Base-by-base conservation (phyloP, 2,797 vertebrate genomes). In the Bovichtus diacanthus region DNA sequence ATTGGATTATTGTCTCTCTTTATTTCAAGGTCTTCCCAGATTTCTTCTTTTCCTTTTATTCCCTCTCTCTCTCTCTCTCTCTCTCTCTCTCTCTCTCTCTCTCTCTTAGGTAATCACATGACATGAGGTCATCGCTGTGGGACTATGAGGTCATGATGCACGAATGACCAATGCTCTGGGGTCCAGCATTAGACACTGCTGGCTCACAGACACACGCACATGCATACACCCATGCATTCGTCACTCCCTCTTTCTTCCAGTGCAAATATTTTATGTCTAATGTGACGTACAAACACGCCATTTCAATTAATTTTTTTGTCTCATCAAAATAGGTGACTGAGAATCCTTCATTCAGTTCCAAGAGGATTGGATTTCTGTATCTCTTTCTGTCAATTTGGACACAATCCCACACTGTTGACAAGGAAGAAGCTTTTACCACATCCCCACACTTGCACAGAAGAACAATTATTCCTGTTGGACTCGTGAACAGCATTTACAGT, bases 121-220 rank as follows among this genome's bases (percentile, higher is more conserved):
- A 84, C 77, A 88, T 92, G 90, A 92, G 76, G 83, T 91, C 85
- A 90, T 86, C n/a, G 50, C 62, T 61, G 25, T 73, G 83, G 81
- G 84, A 88, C 58, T 9, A 54, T 90, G 87, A 89, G 71, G 80
- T 93, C 89, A 88, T 81, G 55, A 69, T 19, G 69, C 73, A 85
- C 59, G 5, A 76, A 73, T 56, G 50, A 61, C 63, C 75, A 67
- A n/a, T 8, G 3, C 70, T 70, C 44, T 50, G 63, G 84, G 85
- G 76, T 81, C 69, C 51, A 49, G 50, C 65, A 73, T 54, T 49
- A 58, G 62, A 55, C 43, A 38, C 59, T 46, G 41, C 50, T 81
- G 67, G 58, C 73, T 47, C 21, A 10, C 44, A 41, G 31, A 61
- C 71, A 74, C 56, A 76, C 16, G 5, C 66, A 70, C 64, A 75